phyloP scores from a whole-genome alignment of 2,888 invertebrate genomes.

The Aphidius colemani region DNA sequence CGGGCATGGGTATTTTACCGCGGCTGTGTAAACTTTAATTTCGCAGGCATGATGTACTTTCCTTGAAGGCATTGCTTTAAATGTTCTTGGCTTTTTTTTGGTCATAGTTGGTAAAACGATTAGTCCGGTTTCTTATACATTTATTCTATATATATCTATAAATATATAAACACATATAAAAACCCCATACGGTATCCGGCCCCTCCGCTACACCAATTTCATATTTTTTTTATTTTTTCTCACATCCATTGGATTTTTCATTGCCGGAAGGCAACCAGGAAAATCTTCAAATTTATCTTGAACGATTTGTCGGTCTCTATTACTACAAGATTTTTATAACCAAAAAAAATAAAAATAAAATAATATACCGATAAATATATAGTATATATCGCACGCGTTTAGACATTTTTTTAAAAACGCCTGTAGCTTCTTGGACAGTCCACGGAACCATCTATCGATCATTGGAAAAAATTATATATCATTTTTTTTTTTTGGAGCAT shows the following conservation, averaged over 20 bases:
- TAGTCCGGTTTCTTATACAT: conserved; percentile 35
- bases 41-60: conserved; percentile 58
- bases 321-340: conserved; percentile 6
- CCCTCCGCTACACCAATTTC: conserved; percentile 13
- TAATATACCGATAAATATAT: background rate
- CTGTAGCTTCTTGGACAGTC: conserved; percentile 28
- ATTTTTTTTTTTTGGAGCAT: no score
- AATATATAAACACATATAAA: conserved; percentile 19
- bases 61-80: conserved; percentile 42
- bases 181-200: conserved; percentile 30
- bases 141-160: conserved; percentile 23
- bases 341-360: conserved; percentile 13
- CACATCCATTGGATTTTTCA: background rate
- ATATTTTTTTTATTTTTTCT: conserved; percentile 19
- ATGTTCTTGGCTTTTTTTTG: conserved; percentile 24
- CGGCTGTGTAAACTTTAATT: conserved; percentile 61
- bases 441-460: conserved; percentile 4
- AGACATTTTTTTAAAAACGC: conserved; percentile 25
- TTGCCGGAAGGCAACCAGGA: conserved; percentile 30
- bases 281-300: conserved; percentile 54
- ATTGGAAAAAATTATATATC: conserved; percentile 6
- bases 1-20: conserved; percentile 44
- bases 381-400: no score
- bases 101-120: conserved; percentile 45
- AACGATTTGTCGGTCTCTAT: conserved; percentile 46